Percentiles rank a stretch among this genome's conserved stretches.
Conservation (phyloP, 1,140 invertebrate species). For the Eurosta solidaginis region DNA sequence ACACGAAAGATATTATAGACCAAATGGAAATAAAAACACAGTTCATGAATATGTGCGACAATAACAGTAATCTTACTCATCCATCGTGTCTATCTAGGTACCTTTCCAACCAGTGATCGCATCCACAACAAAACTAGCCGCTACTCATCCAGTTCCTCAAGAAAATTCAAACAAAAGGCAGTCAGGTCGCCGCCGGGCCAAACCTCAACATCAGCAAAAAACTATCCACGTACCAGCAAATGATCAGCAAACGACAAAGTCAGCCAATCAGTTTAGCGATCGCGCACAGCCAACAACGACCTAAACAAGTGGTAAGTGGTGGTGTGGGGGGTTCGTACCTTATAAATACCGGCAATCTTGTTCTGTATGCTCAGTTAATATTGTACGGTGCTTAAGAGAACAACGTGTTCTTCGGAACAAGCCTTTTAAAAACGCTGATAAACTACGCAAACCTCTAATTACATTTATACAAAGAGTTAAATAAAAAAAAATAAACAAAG, state of each 20-base stretch:
- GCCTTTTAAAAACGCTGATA: not conserved
- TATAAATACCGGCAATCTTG: slow-evolving; percentile 20
- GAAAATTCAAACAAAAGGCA: slow-evolving; percentile 6
- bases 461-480: no score
- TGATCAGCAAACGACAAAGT: not conserved
- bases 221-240: not conserved
- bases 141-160: not conserved
- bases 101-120: not conserved
- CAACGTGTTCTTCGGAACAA: not conserved
- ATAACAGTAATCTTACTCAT: no score
- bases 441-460: not conserved
- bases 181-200: slow-evolving; percentile 13
- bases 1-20: no score
- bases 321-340: not conserved
- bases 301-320: not conserved
- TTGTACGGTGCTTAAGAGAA: not conserved
- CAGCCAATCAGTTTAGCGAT: not conserved
- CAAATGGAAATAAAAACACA: no score
- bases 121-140: not conserved
- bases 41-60: slow-evolving; percentile 9
- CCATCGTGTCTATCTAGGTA: not conserved
- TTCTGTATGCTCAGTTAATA: slow-evolving; percentile 6
- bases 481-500: no score
- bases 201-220: not conserved
- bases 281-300: not conserved